Evolutionary conservation across 1,140 invertebrate species (phyloP), one percentile per base, ranked within the genome.

Genomic region (Bombus soroeensis): DNA sequence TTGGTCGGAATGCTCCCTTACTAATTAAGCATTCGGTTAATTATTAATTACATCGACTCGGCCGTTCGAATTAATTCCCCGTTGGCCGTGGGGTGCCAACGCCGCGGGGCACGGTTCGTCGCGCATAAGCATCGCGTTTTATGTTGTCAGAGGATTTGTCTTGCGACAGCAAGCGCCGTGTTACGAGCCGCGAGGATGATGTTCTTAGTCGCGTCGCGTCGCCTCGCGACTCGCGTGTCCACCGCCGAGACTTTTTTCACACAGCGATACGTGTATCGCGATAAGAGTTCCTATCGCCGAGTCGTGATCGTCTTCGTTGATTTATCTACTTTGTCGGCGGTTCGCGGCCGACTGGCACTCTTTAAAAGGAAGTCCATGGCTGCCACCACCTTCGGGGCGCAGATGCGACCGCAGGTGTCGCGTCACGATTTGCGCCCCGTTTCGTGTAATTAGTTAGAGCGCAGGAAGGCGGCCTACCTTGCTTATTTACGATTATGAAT

Each of bases 1-100:
- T 93, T 93, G 91, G 91, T 76, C 83, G 81, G 84, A 87, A 90
- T 91, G 88, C 87, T 84, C 85, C 75, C 74, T 83, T 76, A 91
- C 90, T 92, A 92, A 93, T 93, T 92, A 93, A 91, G 86, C 91
- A 91, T 91, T 88, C 91, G 91, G 82, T 91, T 93, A 93, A 93
- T 93, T 93, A 93, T 93, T 93, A 93, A 93, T 93, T 92, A 92
- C 87, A 91, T 89, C 88, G 89, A 89, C 89, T 85, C 77, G 90
- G 81, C 53, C 85, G 85, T 86, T 88, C 87, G 90, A 92, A 93
- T 93, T 93, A 92, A 93, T 93, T 90, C 86, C 78, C 81, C 22
- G 64, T n/a, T 72, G 83, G 76, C 92, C 73, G 74, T 80, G 83
- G 90, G 88, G 87, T 84, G 90, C 88, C 84, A 71, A 62, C 81